These are phyloP conservation scores for Suricata suricatta DNA, from an alignment of 2,113 vertebrate species.

Conservation along the genomic window DNA sequence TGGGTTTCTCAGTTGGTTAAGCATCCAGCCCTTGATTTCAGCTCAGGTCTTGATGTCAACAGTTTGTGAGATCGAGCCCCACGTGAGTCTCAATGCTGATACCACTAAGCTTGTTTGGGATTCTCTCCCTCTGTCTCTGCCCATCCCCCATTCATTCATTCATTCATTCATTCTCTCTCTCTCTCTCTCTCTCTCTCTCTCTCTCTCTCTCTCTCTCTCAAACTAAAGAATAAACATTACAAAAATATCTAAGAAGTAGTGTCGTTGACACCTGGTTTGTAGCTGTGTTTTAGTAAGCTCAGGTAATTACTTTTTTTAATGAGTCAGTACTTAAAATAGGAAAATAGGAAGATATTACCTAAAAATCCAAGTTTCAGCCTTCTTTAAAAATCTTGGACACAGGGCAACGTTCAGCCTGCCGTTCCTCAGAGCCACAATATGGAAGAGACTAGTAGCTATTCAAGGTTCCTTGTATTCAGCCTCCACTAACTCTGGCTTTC, in stretches of 20 bases:
- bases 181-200: too few relatives aligned
- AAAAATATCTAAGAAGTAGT: not conserved
- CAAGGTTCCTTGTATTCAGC: not conserved
- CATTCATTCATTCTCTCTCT: too few relatives aligned
- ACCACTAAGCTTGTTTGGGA: too few relatives aligned
- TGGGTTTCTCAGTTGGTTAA: too few relatives aligned
- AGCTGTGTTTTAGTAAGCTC: not conserved
- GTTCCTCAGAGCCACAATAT: not conserved
- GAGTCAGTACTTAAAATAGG: not conserved
- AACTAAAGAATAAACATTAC: too few relatives aligned
- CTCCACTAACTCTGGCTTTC: not conserved
- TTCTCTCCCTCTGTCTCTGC: too few relatives aligned
- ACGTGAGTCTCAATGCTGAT: too few relatives aligned
- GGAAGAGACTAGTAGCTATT: not conserved
- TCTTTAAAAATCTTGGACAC: not conserved
- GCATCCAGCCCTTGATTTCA: too few relatives aligned
- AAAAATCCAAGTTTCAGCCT: not conserved
- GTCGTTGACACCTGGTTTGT: not conserved
- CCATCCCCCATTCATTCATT: too few relatives aligned
- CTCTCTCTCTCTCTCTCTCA: too few relatives aligned
- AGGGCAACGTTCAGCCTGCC: not conserved
- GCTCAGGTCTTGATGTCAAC: too few relatives aligned
- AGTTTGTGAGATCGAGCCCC: too few relatives aligned
- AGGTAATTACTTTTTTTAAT: not conserved
- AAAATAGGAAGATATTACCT: not conserved